phyloP scores from a whole-genome alignment of 2,797 vertebrate genomes.

The Macropodus opercularis region DNA sequence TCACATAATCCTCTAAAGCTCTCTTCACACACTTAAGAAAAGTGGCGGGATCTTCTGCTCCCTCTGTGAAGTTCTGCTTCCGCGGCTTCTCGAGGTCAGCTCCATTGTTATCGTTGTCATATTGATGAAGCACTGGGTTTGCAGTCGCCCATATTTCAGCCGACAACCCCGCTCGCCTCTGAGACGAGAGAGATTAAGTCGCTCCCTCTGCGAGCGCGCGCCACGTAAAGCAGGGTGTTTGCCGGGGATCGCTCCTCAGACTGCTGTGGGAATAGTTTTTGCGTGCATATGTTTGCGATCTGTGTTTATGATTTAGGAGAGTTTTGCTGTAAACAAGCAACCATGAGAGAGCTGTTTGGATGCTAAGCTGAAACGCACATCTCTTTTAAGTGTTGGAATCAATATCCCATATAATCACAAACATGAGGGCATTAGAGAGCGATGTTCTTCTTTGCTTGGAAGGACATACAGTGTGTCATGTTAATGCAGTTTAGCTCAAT shows the following conservation, averaged over 20 bases:
- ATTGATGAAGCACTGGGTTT: conserved; percentile 60
- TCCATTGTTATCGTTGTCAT: conserved; percentile 56
- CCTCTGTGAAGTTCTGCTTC: conserved; percentile 65
- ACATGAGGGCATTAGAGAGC: conserved; percentile 66
- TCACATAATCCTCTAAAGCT: conserved; percentile 75
- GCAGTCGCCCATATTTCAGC: conserved; percentile 45
- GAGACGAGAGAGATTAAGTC: conserved; percentile 50
- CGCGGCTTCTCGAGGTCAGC: conserved; percentile 62
- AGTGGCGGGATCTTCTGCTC: conserved; percentile 63
- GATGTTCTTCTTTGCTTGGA: conserved; percentile 50
- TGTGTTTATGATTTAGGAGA: conserved; percentile 62
- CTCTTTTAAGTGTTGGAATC: conserved; percentile 71
- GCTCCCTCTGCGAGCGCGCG: conserved; percentile 28
- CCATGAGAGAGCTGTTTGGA: conserved; percentile 64
- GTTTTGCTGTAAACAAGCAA: conserved; percentile 73
- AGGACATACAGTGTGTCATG: conserved; percentile 62
- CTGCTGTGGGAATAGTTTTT: conserved; percentile 63
- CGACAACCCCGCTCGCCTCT: conserved; percentile 32
- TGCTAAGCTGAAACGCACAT: conserved; percentile 58
- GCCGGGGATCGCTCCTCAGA: conserved; percentile 58
- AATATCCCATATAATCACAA: conserved; percentile 72
- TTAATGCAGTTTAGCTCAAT: conserved; percentile 77
- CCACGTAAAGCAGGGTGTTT: conserved; percentile 47
- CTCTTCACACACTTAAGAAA: conserved; percentile 72
- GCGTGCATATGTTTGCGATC: conserved; percentile 59